Evolutionary conservation across 2,113 vertebrate species (phyloP).

Genomic region (Tyrannus savana): DNA sequence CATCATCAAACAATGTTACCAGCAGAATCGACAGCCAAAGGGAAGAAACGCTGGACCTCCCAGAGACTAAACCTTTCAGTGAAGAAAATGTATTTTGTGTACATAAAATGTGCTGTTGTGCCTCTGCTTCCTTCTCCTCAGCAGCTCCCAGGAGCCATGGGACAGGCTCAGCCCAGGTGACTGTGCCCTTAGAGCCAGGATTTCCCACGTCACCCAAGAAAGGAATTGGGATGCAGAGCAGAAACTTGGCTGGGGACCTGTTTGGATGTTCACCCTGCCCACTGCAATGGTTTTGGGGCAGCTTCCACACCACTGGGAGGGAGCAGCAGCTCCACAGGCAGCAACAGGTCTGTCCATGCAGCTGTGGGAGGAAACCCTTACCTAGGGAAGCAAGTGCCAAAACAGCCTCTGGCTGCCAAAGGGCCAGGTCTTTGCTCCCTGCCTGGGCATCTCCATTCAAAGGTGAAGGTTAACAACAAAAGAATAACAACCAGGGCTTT

Average conservation of each 20-base stretch:
- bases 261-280: neutral
- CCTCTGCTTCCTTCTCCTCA: neutral
- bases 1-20: neutral
- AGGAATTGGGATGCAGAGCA: neutral
- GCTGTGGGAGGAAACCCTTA: rapidly evolving
- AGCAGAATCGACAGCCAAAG: neutral
- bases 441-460: neutral
- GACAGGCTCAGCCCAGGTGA: neutral
- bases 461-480: constrained; percentile 20
- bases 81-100: neutral
- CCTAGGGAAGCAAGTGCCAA: neutral
- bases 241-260: rapidly evolving
- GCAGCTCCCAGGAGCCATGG: rapidly evolving
- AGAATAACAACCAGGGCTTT: neutral
- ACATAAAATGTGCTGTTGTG: neutral
- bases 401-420: neutral
- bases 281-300: rapidly evolving
- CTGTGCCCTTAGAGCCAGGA: rapidly evolving
- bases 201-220: neutral
- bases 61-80: neutral
- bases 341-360: neutral
- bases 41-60: neutral
- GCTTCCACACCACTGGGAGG: neutral
- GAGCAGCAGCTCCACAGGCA: neutral
- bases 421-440: neutral